Evolutionary conservation across 2,797 vertebrate genomes (phyloP), one percentile per base, ranked within the genome.

Genomic region (Acomys russatus): DNA sequence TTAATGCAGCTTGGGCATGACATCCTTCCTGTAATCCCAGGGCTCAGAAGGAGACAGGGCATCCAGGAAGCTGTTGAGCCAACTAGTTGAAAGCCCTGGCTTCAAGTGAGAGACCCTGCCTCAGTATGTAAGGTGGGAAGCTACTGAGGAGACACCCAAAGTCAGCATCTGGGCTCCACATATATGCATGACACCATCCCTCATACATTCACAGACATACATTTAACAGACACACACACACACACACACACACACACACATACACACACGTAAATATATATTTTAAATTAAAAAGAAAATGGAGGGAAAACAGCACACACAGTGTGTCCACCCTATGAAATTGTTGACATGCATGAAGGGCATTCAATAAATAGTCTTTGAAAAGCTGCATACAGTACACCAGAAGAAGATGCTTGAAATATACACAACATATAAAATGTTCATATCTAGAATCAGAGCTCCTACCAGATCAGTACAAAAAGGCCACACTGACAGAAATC

Each of bases 401-500:
- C 64, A 23, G 63, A 68, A 68, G 20, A 51, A 85, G 68, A 68
- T 51, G n/a, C 18, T 30, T 84, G 15, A 84, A 64, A n/a, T 68
- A 85, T 15, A 23, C 18, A 54, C 12, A 68, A 68, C 63, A 85
- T 4, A n/a, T 10, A n/a, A n/a, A 68, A 9, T 23, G 30, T 23
- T 49, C 83, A 30, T 22, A n/a, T n/a, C 10, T 51, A 85, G 44
- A 68, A 68, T 68, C 44, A 54, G 10, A 68, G 63, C 18, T 2
- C 30, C 20, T 66, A 68, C 44, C 44, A 68, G 51, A 51, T 85
- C 83, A 68, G 83, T 51, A 68, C 88, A 85, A 80, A 90, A 92
- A 91, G 68, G 20, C 68, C 54, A 90, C 76, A 23, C 28, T 33
- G 61, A 49, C 33, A 63, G 10, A 85, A 93, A 87, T 86, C 3